phyloP scores from a whole-genome alignment of 1,140 invertebrate species.

The Drosophila rhopaloa region DNA sequence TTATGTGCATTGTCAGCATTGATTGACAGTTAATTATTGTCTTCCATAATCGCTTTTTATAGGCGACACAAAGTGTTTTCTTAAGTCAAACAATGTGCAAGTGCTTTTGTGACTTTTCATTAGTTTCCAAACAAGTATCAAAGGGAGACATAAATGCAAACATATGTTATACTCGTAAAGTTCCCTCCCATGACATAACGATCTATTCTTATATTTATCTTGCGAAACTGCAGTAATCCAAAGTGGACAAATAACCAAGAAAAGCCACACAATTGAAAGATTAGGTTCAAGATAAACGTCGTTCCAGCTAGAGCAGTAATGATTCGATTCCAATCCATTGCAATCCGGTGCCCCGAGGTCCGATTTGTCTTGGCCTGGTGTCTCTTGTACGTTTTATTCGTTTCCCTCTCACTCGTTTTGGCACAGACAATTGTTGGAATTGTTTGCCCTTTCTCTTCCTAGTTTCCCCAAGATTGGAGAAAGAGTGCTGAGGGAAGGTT shows the following conservation, averaged over 20 bases:
- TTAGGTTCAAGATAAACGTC: constrained; percentile 42
- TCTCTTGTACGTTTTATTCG: constrained; percentile 13
- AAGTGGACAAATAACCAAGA: constrained; percentile 44
- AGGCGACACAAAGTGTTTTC: constrained; percentile 12
- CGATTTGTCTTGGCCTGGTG: constrained; percentile 40
- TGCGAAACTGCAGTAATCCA: constrained; percentile 42
- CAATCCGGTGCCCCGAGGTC: constrained; percentile 34
- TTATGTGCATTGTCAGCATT: constrained; percentile 12
- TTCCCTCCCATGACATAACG: constrained; percentile 22
- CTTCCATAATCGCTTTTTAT: not conserved
- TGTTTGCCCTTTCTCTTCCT: constrained; percentile 50
- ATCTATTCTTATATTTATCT: constrained; percentile 44
- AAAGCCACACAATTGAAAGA: constrained; percentile 52
- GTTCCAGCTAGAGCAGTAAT: constrained; percentile 19
- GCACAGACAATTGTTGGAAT: constrained; percentile 27
- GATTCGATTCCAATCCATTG: constrained; percentile 41
- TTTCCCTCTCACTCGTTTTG: constrained; percentile 21
- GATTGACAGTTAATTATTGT: constrained; percentile 23
- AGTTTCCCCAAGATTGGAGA: constrained; percentile 19
- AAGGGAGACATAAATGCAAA: constrained; percentile 31
- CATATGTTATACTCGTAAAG: constrained; percentile 8
- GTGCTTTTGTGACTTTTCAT: constrained; percentile 5
- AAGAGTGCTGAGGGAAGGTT: not conserved
- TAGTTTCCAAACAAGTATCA: constrained; percentile 11
- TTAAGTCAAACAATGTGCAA: constrained; percentile 1